Conservation (phyloP, 2,888 invertebrate genomes). For the Drosophila flavopinicola region DNA sequence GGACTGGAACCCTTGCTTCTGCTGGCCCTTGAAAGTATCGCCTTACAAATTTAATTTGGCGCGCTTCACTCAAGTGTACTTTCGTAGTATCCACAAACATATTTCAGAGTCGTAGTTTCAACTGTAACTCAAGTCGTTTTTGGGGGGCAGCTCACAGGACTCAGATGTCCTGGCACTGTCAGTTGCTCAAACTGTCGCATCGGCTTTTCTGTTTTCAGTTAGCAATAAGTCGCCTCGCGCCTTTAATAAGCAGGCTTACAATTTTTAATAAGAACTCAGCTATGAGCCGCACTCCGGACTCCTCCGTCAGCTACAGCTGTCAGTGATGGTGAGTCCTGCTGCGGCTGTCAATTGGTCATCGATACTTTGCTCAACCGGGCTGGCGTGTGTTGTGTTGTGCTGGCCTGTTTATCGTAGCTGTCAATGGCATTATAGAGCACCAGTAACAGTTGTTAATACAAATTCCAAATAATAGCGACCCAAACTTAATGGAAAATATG, state of each 20-base stretch:
- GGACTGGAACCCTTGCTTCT: slow-evolving; percentile 62
- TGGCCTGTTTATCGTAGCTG: slow-evolving; percentile 15
- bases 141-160: slow-evolving; percentile 42
- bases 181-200: slow-evolving; percentile 47
- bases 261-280: slow-evolving; percentile 74
- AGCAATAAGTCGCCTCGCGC: slow-evolving; percentile 51
- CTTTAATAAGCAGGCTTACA: slow-evolving; percentile 76
- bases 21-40: slow-evolving; percentile 67
- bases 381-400: slow-evolving; percentile 24
- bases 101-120: slow-evolving; percentile 62
- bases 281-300: slow-evolving; percentile 39
- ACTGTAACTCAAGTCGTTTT: slow-evolving; percentile 78
- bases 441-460: slow-evolving; percentile 40
- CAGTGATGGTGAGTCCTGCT: slow-evolving; percentile 45
- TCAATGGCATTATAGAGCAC: slow-evolving; percentile 5
- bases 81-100: slow-evolving; percentile 62
- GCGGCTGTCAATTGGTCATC: slow-evolving; percentile 68
- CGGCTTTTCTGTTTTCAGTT: slow-evolving; percentile 29
- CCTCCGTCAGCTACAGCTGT: slow-evolving; percentile 77
- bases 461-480: slow-evolving; percentile 1
- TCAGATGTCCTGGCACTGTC: slow-evolving; percentile 41
- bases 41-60: slow-evolving; percentile 81
- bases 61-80: slow-evolving; percentile 81
- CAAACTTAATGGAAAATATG: not conserved
- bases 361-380: slow-evolving; percentile 65